Conservation (phyloP, 2,113 vertebrate species). For the Eurypyga helias region DNA sequence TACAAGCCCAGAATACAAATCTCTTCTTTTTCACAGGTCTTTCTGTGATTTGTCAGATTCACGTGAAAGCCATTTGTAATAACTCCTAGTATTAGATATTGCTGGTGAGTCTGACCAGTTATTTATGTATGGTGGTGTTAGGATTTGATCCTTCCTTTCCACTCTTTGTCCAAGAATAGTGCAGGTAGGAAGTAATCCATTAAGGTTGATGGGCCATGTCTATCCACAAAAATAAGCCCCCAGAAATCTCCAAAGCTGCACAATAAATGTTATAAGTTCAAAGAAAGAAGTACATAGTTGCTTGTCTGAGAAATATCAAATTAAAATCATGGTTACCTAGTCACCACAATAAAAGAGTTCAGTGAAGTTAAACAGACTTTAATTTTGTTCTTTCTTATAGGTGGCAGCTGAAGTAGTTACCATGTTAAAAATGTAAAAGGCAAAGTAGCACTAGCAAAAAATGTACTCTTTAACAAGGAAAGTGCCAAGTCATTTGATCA, state of each 20-base stretch:
- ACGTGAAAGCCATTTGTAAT: not conserved
- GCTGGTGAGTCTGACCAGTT: not conserved
- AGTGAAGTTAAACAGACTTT: not conserved
- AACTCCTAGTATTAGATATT: not conserved
- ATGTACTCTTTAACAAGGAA: not conserved
- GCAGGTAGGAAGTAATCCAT: not conserved
- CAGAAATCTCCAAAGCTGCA: not conserved
- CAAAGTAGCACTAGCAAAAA: not conserved
- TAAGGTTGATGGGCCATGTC: not conserved
- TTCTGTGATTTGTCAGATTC: not conserved
- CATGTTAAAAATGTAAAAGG: not conserved
- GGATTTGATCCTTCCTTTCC: not conserved
- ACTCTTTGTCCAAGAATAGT: not conserved
- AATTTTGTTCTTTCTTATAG: not conserved
- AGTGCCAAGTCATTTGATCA: not conserved
- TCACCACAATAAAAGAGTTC: not conserved
- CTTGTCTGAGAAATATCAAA: not conserved
- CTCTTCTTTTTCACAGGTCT: not conserved
- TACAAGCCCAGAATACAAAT: slow-evolving; percentile 56
- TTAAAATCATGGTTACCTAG: not conserved
- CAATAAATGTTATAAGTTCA: not conserved
- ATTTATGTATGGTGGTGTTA: not conserved
- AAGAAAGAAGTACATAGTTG: not conserved
- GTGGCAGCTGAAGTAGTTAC: not conserved
- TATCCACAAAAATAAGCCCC: not conserved